A percentile compares a stretch with the other conserved stretches of the same genome.
Evolutionary conservation across 2,113 vertebrate genomes (phyloP).

Genomic region (Anarhynchus alexandrinus): DNA sequence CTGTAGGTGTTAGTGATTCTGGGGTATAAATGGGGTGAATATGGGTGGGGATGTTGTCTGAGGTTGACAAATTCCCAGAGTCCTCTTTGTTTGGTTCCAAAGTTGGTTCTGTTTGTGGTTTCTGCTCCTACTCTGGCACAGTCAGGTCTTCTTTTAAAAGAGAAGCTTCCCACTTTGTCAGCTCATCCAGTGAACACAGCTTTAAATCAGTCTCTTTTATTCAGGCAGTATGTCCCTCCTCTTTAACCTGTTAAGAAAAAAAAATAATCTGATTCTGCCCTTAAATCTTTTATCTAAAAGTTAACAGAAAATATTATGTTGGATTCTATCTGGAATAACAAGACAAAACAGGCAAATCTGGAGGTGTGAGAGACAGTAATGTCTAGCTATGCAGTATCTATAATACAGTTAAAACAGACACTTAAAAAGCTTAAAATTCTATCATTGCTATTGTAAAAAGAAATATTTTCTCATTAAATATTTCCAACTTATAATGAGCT

Average conservation of each 20-base stretch:
- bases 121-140: neutral
- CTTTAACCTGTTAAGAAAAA: neutral
- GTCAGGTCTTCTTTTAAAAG: neutral
- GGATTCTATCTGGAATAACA: neutral
- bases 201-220: neutral
- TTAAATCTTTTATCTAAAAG: neutral
- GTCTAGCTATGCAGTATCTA: neutral
- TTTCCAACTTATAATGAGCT: neutral
- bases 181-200: neutral
- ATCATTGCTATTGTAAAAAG: neutral
- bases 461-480: neutral
- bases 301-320: neutral
- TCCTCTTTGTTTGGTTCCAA: neutral
- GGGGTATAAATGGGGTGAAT: neutral
- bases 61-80: neutral
- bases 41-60: neutral
- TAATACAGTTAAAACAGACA: neutral
- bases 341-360: neutral
- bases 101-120: conserved; percentile 5
- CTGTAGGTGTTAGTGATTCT: neutral
- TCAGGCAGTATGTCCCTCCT: neutral
- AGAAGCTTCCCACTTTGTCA: neutral
- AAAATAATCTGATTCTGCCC: neutral
- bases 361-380: neutral
- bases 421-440: neutral